These are phyloP conservation scores for Ptychodera flava DNA, from an alignment of 35 echinoderm and acorn worm genomes.

Conservation along the genomic window DNA sequence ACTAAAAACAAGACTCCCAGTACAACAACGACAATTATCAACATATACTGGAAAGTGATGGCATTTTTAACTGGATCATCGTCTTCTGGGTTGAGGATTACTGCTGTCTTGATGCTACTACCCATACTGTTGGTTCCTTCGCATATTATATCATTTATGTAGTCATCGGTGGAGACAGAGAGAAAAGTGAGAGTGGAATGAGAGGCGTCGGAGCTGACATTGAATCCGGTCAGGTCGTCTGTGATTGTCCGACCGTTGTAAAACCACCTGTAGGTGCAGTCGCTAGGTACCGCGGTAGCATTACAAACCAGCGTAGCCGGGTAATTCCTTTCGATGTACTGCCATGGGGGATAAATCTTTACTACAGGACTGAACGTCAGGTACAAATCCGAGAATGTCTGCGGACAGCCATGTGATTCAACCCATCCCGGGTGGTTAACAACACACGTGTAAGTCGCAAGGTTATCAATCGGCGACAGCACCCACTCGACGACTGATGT, in stretches of 20 bases:
- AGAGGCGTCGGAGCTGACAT: neutral
- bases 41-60: neutral
- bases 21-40: neutral
- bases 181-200: neutral
- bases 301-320: neutral
- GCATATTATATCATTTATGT: neutral
- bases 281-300: neutral
- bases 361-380: neutral
- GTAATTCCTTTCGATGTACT: neutral
- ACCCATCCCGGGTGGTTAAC: neutral
- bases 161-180: neutral
- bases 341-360: neutral
- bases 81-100: neutral
- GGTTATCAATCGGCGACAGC: neutral
- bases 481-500: neutral
- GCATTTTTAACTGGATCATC: too few relatives aligned
- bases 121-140: neutral
- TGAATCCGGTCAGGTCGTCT: neutral
- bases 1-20: neutral
- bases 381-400: neutral
- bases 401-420: neutral
- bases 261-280: neutral
- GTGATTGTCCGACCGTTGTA: neutral
- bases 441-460: neutral
- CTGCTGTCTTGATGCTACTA: neutral